Base-by-base conservation (phyloP, 2,797 vertebrate genomes). In the Lerista edwardsae region DNA sequence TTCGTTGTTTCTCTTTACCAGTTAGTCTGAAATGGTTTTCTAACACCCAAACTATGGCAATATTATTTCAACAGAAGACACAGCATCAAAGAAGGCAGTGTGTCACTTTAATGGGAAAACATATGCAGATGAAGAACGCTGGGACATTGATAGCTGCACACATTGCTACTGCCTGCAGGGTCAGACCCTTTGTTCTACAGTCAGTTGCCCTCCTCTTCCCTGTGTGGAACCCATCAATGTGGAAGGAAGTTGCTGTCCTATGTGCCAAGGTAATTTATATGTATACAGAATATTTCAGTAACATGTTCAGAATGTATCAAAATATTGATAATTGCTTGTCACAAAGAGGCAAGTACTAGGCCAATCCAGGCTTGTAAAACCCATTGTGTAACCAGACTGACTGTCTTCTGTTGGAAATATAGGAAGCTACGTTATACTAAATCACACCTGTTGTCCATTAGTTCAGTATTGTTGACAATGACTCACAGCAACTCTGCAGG, bases 91-190 rank as follows among this genome's bases (percentile, higher is more conserved):
- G 94, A 97, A 97, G 82, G 97, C 94, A 6, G 97, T 97, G 61
- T 98, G 97, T 92, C 97, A 97, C 93, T 98, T 98, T 92, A 96
- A 96, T 25, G 97, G 97, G 12, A 97, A 97, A 91, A 97, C 96
- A 0, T 98, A 98, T 0, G 96, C 96, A 0, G 97, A 98, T 11
- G 97, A 98, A 93, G 97, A 98, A 19, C 96, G 97, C 64, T 98
- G 97, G 97, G 97, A 98, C 90, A 97, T 98, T 0, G 97, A 98
- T 94, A 98, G 97, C 95, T 98, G 97, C 94, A 98, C 97, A 0
- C 97, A 98, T 93, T 98, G 97, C 95, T 98, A 98, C 94, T 98
- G 97, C 93, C 95, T 98, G 86, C 97, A 97, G 92, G 97, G 97
- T 31, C 97, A 98, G 96, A 98, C 97, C 0, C 97, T 98, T 79